Conservation (phyloP, 2,888 invertebrate genomes). For the Hetaerina titia region DNA sequence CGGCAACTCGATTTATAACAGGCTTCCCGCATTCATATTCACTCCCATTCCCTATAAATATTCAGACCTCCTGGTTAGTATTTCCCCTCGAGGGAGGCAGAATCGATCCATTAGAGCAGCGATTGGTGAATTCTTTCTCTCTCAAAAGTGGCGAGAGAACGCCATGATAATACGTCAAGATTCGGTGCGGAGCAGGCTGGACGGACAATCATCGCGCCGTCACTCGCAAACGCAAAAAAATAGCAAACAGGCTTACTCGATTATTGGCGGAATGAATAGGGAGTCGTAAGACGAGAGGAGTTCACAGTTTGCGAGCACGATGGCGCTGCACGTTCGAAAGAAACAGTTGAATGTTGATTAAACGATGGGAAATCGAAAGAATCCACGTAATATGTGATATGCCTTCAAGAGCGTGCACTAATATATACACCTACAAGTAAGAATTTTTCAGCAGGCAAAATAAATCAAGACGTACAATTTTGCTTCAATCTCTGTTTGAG, state of each 20-base stretch:
- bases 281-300: background rate
- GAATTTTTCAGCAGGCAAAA: too few relatives aligned
- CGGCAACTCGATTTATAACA: conserved; percentile 39
- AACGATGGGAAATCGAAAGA: background rate
- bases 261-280: background rate
- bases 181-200: background rate
- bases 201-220: background rate
- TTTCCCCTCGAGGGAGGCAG: background rate
- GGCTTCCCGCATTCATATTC: conserved; percentile 18
- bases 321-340: background rate
- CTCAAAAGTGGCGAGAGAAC: background rate
- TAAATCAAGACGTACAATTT: too few relatives aligned
- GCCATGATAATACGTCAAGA: background rate
- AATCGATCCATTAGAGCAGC: background rate
- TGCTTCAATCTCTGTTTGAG: too few relatives aligned
- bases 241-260: background rate
- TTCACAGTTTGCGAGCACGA: background rate
- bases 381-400: background rate
- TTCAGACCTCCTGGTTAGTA: background rate
- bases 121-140: background rate
- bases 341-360: background rate
- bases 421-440: too few relatives aligned
- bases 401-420: too few relatives aligned
- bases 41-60: conserved; percentile 25
- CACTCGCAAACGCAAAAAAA: background rate